These are phyloP conservation scores for Odontamblyopus lacepedii DNA, from an alignment of 2,797 vertebrate genomes.

Conservation along the genomic window DNA sequence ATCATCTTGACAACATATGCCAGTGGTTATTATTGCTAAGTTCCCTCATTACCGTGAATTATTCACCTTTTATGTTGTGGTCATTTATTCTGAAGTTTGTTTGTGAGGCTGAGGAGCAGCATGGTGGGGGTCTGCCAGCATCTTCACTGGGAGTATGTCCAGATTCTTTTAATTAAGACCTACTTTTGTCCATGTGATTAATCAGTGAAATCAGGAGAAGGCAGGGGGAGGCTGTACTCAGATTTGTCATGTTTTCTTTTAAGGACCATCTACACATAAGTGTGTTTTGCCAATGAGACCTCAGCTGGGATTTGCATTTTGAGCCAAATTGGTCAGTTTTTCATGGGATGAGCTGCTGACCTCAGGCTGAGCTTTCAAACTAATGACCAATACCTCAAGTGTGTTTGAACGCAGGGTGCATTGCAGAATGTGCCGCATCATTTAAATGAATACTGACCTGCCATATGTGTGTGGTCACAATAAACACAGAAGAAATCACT, in stretches of 20 bases:
- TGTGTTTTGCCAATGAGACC: constrained; percentile 66
- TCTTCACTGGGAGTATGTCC: constrained; percentile 70
- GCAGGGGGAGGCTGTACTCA: constrained; percentile 74
- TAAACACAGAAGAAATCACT: background rate
- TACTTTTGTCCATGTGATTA: constrained; percentile 79
- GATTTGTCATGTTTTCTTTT: constrained; percentile 79
- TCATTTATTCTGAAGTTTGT: constrained; percentile 71
- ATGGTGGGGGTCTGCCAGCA: constrained; percentile 70
- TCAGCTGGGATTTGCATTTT: constrained; percentile 74
- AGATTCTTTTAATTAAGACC: constrained; percentile 80
- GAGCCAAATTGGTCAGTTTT: constrained; percentile 79
- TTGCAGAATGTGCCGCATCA: constrained; percentile 24
- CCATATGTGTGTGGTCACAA: constrained; percentile 7
- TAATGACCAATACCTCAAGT: constrained; percentile 48
- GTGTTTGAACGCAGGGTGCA: constrained; percentile 24
- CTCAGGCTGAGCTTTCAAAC: constrained; percentile 60
- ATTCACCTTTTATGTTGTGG: constrained; percentile 66
- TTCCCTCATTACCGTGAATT: constrained; percentile 75
- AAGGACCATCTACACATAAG: constrained; percentile 62
- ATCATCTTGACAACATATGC: constrained; percentile 71
- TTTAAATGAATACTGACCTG: constrained; percentile 15
- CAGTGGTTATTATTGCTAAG: constrained; percentile 73
- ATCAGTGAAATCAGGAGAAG: constrained; percentile 77
- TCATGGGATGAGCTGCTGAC: constrained; percentile 74
- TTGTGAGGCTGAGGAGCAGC: constrained; percentile 57